Evolutionary conservation across 1,140 invertebrate genomes (phyloP).

Genomic region (Papilio polyxenes): DNA sequence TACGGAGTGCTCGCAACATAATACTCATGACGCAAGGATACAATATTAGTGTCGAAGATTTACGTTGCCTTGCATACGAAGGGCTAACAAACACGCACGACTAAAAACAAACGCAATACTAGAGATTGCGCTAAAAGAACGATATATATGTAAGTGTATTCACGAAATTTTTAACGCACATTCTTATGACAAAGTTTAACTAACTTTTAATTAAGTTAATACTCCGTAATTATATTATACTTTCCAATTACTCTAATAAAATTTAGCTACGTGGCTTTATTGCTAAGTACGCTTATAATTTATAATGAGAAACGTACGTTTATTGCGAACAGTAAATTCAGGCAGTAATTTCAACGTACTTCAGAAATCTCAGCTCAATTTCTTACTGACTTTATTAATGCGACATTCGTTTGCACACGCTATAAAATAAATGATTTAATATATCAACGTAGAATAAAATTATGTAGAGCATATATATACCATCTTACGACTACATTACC

Average conservation of each 20-base stretch:
- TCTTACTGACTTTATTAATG: neutral
- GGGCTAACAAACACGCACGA: no score
- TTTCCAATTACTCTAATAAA: neutral
- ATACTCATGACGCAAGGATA: no score
- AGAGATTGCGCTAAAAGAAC: no score
- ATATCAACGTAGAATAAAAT: neutral
- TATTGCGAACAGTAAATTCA: neutral
- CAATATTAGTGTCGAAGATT: no score
- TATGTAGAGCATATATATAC: no score
- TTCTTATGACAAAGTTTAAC: no score
- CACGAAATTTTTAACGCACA: no score
- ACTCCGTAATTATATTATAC: neutral
- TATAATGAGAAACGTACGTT: neutral
- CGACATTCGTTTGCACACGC: neutral
- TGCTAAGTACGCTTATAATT: neutral
- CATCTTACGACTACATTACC: no score
- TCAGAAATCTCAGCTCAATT: conserved; percentile 1
- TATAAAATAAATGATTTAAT: neutral
- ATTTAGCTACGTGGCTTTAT: neutral
- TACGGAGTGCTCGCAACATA: no score
- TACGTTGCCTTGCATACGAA: no score
- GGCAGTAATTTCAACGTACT: neutral
- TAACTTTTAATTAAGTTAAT: neutral
- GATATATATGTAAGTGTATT: no score
- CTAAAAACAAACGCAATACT: no score